phyloP scores from a whole-genome alignment of 2,888 invertebrate genomes.

The Colostygia pectinataria region DNA sequence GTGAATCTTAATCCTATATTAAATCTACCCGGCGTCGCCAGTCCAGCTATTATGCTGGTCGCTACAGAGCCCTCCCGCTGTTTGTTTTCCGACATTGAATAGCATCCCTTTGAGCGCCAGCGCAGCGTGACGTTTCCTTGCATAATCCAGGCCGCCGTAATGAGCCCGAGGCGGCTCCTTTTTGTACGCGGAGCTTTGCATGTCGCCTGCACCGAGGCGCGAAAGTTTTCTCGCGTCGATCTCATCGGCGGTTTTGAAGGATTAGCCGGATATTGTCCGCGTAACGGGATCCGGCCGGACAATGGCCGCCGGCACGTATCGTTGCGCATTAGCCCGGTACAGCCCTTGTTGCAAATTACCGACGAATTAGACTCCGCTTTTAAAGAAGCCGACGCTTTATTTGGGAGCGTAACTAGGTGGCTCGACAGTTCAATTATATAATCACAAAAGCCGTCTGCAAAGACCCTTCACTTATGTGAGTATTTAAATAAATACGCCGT shows the following conservation, averaged over 20 bases:
- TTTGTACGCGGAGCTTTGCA: constrained; percentile 58
- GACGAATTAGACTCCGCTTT: constrained; percentile 74
- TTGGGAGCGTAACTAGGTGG: constrained; percentile 78
- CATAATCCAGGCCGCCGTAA: constrained; percentile 69
- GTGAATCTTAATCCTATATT: constrained; percentile 45
- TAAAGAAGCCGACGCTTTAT: constrained; percentile 57
- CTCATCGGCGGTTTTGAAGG: constrained; percentile 71
- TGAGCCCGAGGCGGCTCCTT: constrained; percentile 66
- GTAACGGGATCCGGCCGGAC: constrained; percentile 68
- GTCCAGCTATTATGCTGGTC: constrained; percentile 23
- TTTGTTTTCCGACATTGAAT: constrained; percentile 66
- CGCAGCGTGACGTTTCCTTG: constrained; percentile 62
- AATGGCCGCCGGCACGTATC: constrained; percentile 68
- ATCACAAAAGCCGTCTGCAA: constrained; percentile 39
- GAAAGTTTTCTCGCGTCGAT: constrained; percentile 71
- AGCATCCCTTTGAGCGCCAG: constrained; percentile 56
- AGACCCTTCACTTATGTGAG: constrained; percentile 18
- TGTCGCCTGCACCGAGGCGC: constrained; percentile 76
- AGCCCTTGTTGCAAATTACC: constrained; percentile 74
- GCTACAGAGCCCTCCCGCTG: constrained; percentile 60
- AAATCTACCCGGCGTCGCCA: constrained; percentile 38
- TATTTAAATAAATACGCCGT: constrained; percentile 35
- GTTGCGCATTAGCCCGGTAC: constrained; percentile 73
- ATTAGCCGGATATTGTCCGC: constrained; percentile 72
- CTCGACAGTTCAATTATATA: constrained; percentile 54